Evolutionary conservation across 2,797 vertebrate genomes (phyloP), one percentile per base, ranked within the genome.

Genomic region (Hirundo rustica): DNA sequence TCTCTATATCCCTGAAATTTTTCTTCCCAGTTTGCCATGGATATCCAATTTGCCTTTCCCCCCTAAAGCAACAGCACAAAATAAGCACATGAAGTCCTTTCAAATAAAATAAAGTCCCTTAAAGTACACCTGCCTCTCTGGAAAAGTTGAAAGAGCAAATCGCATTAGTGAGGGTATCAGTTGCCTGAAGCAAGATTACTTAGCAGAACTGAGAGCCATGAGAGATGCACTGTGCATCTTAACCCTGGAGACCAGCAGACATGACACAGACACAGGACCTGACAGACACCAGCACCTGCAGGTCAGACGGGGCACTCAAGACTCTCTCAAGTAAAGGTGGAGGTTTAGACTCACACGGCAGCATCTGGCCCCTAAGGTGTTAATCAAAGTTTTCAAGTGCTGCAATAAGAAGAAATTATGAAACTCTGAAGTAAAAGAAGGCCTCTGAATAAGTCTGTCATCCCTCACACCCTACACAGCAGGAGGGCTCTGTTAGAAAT

Each of bases 131-230:
- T 68, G 60, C 51, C 32, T 80, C 38, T 54, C 68, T 72, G 47
- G 42, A 73, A 68, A 88, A 94, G 54, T 11, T 89, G 76, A 88
- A 75, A 96, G 66, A 58, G 51, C 29, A 75, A 88, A 89, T 58
- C 0, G 0, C 53, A 47, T 88, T 95, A 89, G 23, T 34, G 47
- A 85, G 19, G 42, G 11, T 62, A 65, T 38, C 75, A 77, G 74
- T 13, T 85, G 48, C 61, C 87, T 67, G 67, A 82, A 87, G 81
- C 45, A 85, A 79, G 68, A 70, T 76, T 40, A 76, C 47, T 70
- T 62, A 66, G 53, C 83, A 73, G 48, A 77, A 77, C 0, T 34
- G 26, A 81, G 30, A 71, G 45, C 32, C 51, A 55, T 16, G 5
- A 0, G 7, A 62, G 81, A 73, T 50, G 71, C 40, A 62, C 9